Conservation (phyloP, 2,113 vertebrate genomes). For the Microcebus lehilahytsara region DNA sequence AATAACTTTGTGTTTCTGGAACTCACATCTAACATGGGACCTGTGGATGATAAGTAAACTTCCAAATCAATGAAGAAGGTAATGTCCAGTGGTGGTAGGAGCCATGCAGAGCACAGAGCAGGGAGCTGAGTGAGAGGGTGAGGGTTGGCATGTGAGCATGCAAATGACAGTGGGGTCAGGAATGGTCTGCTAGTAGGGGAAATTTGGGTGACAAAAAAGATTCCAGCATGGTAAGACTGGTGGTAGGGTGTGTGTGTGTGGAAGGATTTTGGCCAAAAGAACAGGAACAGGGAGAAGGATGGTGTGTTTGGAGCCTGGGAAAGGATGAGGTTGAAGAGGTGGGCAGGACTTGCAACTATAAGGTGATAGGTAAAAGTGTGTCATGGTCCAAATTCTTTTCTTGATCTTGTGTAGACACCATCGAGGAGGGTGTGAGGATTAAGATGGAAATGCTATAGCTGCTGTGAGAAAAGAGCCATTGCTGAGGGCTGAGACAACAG, state of each 20-base stretch:
- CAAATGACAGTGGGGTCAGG: not conserved
- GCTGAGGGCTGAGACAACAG: not conserved
- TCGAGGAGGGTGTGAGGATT: not conserved
- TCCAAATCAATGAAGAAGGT: not conserved
- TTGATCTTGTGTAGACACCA: not conserved
- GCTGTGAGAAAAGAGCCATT: not conserved
- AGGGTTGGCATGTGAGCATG: not conserved
- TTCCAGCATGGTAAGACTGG: not conserved
- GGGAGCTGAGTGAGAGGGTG: not conserved
- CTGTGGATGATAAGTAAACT: not conserved
- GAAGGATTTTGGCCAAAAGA: not conserved
- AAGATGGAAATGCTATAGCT: not conserved
- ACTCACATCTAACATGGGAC: not conserved
- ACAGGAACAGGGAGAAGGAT: not conserved
- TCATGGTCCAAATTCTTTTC: not conserved
- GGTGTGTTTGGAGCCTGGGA: not conserved
- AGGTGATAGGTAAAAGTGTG: not conserved
- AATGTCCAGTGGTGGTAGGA: not conserved
- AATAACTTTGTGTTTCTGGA: not conserved
- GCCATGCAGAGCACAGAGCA: not conserved
- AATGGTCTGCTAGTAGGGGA: not conserved
- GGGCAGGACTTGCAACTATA: not conserved
- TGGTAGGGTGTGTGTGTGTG: accelerated
- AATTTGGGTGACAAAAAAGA: not conserved
- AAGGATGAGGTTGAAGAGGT: not conserved